These are phyloP conservation scores for Galerucella pusilla DNA, from an alignment of 2,888 invertebrate genomes.

Conservation along the genomic window DNA sequence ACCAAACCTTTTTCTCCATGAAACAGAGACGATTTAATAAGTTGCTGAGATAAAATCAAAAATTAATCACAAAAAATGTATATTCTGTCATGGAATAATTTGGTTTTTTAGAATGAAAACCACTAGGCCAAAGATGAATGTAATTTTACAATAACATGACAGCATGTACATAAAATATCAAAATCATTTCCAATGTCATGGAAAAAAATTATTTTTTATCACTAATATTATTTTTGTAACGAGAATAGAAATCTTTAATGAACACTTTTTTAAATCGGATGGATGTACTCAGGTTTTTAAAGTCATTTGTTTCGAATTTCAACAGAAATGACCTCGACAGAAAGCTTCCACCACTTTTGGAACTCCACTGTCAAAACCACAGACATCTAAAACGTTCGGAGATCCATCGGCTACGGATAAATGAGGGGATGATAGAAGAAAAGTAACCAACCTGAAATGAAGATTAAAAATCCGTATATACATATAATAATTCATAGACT, in stretches of 20 bases:
- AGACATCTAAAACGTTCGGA: conserved; percentile 68
- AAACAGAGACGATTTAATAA: neutral
- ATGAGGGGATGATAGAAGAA: conserved; percentile 70
- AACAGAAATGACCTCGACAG: conserved; percentile 67
- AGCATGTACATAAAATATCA: neutral
- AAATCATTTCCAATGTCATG: conserved; percentile 2
- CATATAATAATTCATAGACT: too few relatives aligned
- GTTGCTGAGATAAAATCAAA: neutral
- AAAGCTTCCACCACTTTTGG: conserved; percentile 75
- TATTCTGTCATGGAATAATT: too few relatives aligned
- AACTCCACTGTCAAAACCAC: conserved; percentile 74
- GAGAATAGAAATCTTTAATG: conserved; percentile 33
- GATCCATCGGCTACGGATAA: conserved; percentile 66
- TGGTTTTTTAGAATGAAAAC: too few relatives aligned
- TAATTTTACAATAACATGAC: neutral
- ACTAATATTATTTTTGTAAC: conserved; percentile 5
- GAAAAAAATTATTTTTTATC: neutral
- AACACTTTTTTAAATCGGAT: conserved; percentile 53
- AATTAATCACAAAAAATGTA: neutral
- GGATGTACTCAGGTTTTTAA: conserved; percentile 49
- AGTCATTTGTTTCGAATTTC: conserved; percentile 22
- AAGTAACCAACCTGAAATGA: conserved; percentile 69
- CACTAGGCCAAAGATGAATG: too few relatives aligned
- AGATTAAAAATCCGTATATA: too few relatives aligned
- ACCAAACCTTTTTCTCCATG: neutral